Evolutionary conservation across 2,113 vertebrate species (phyloP), one percentile per base, ranked within the genome.

Genomic region (Thalassoma bifasciatum): DNA sequence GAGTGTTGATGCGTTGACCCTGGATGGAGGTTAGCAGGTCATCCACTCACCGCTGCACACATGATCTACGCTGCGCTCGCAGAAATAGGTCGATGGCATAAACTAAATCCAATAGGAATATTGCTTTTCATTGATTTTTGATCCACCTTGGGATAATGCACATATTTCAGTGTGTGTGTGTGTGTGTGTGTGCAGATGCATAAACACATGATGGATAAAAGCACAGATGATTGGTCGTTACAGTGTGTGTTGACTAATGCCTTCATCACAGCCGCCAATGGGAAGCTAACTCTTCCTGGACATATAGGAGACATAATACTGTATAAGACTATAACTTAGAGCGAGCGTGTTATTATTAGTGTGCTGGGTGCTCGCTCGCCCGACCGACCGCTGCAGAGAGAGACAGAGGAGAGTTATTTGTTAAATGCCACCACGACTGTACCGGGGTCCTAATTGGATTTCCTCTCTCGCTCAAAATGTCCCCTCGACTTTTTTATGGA

Each of bases 31-130:
- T 89, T 60, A 89, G 52, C 56, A 23, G 86, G 75, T 91, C 89
- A 78, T 66, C 50, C 62, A 57, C 80, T 90, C 66, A 19, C 84
- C 59, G 19, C 76, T n/a, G 68, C 78, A 22, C 78, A 24, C 19
- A 89, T 91, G 87, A 92, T 88, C 80, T 92, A 88, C 75, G 23
- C 44, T 24, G 19, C 59, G 23, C 24, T 67, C 83, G 8, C 81
- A 71, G 78, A 86, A 79, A 79, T 73, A 84, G 86, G 85, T 92
- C 81, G 66, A 88, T 76, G 66, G 74, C 75, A 82, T 92, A 90
- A 92, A 89, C 90, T 88, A 92, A 93, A 93, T 92, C 86, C 92
- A 86, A 91, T 93, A 87, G 83, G 72, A 86, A 90, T 92, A 93
- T 92, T 91, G 87, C 88, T 88, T 92, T 90, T 83, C 77, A 91